phyloP scores from a whole-genome alignment of 2,888 invertebrate species.

The Eremobia ochroleuca region DNA sequence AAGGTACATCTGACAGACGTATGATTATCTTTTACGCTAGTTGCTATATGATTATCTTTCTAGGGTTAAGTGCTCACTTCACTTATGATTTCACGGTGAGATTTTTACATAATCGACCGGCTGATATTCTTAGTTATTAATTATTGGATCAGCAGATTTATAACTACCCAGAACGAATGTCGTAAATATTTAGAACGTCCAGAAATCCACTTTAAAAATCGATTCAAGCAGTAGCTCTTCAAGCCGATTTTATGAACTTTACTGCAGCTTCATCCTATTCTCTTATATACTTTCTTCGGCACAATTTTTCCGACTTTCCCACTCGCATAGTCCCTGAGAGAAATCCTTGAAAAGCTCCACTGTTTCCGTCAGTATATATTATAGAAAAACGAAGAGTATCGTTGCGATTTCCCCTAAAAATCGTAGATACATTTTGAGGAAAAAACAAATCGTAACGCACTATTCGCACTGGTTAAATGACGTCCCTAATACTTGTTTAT shows the following conservation, averaged over 20 bases:
- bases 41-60: too few species aligned
- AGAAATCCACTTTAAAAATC: not conserved
- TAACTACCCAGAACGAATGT: not conserved
- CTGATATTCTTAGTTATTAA: not conserved
- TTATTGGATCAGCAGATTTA: not conserved
- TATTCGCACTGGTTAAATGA: constrained; percentile 49
- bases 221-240: not conserved
- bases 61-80: too few species aligned
- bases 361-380: constrained; percentile 24
- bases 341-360: constrained; percentile 48
- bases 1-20: too few species aligned
- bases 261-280: constrained; percentile 32
- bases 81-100: too few species aligned
- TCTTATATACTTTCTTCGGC: constrained; percentile 21
- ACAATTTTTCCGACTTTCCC: constrained; percentile 36
- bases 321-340: constrained; percentile 47
- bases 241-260: constrained; percentile 32
- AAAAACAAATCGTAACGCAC: constrained; percentile 61
- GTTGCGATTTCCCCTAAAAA: constrained; percentile 27
- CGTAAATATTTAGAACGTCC: not conserved
- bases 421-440: constrained; percentile 45
- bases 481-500: constrained; percentile 58
- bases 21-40: too few species aligned
- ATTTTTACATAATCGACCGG: too few species aligned
- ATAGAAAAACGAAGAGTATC: constrained; percentile 25